Evolutionary conservation across 2,888 invertebrate genomes (phyloP).

Genomic region (Tineola bisselliella): DNA sequence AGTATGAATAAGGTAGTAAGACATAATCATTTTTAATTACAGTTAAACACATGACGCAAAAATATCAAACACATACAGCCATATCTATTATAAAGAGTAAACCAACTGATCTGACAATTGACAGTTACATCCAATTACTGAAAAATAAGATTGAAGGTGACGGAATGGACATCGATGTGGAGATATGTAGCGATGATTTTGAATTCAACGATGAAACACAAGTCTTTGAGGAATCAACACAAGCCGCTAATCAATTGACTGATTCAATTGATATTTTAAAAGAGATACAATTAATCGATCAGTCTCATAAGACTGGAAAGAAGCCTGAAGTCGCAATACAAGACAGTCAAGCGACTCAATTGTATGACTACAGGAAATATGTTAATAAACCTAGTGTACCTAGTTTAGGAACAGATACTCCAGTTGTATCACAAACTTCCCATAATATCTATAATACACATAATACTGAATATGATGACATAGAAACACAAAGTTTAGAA

Average conservation of each 20-base stretch:
- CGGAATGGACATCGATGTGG: constrained; percentile 24
- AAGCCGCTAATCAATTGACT: constrained; percentile 14
- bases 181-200: constrained; percentile 38
- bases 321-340: background rate
- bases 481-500: too few relatives aligned
- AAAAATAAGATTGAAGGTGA: constrained; percentile 14
- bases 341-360: background rate
- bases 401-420: too few relatives aligned
- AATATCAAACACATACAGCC: constrained; percentile 33
- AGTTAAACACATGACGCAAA: constrained; percentile 35
- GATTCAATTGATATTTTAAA: constrained; percentile 17
- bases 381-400: too few relatives aligned
- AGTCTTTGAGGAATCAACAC: constrained; percentile 10
- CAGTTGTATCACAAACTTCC: too few relatives aligned
- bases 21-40: constrained; percentile 19
- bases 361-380: background rate
- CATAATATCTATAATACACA: too few relatives aligned
- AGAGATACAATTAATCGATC: background rate
- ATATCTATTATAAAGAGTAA: constrained; percentile 35
- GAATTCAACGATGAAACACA: constrained; percentile 20
- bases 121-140: constrained; percentile 28
- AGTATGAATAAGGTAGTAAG: background rate
- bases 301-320: background rate
- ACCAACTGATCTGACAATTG: constrained; percentile 27
- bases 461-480: too few relatives aligned